Evolutionary conservation across 2,888 invertebrate genomes (phyloP), one percentile per base, ranked within the genome.

Genomic region (Ophioninae sp.): DNA sequence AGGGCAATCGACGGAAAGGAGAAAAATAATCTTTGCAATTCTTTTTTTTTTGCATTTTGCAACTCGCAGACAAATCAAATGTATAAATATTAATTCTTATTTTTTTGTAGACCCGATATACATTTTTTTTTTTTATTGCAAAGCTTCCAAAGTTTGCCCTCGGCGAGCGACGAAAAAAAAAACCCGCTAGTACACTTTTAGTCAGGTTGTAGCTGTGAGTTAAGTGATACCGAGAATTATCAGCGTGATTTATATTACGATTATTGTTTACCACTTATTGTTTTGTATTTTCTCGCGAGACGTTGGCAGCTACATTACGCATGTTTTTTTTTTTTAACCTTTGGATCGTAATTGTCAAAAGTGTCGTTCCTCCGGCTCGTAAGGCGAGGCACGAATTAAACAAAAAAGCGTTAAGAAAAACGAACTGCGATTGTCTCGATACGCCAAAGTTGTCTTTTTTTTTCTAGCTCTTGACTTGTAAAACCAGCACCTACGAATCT

Each of bases 171-270:
- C n/a, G 20, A 67, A 73, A 72, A 10, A 68, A 17, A 30, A 56
- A 23, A 39, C 39, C 30, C 51, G 37, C 41, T 39, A 8, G 23
- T 17, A 58, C 69, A 65, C 69, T 81, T 80, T 58, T 64, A 76
- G 76, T 81, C 76, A 81, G 71, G 61, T 67, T 68, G 30, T 63
- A 68, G 76, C 80, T 83, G 80, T 76, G 72, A 83, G 41, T 72
- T 71, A 67, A 30, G 72, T 44, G 81, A 77, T 72, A 80, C 67
- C 61, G 41, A 51, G 61, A 37, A 44, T n/a, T 44, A 44, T 22
- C 61, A 51, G 58, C 67, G 76, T 76, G 61, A 74, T 79, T 64
- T 9, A 20, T 51, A 20, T 51, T 80, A 68, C 76, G 63, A 76
- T 22, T 30, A 73, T 83, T 44, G 39, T 79, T 76, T 58, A 63